Conservation (phyloP, 1,140 invertebrate species). For the Subanguina moxae region DNA sequence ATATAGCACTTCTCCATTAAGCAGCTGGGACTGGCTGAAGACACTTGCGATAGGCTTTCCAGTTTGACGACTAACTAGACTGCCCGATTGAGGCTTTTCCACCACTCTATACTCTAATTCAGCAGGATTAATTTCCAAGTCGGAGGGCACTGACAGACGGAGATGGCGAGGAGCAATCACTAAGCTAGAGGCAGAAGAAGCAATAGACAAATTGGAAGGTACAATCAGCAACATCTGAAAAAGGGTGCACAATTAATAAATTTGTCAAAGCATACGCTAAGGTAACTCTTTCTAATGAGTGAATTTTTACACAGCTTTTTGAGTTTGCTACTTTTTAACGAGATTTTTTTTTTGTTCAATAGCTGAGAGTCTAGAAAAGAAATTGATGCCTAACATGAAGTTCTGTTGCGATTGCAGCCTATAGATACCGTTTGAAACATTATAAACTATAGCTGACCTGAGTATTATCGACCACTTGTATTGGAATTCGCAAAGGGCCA, state of each 20-base stretch:
- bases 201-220: not conserved
- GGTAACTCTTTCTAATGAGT: no score
- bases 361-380: not conserved
- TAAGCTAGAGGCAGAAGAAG: not conserved
- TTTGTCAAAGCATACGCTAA: no score
- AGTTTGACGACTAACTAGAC: constrained; percentile 4
- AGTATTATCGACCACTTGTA: not conserved
- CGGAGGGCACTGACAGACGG: constrained; percentile 8
- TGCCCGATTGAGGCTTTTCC: constrained; percentile 10
- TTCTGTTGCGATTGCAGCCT: no score
- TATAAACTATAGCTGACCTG: not conserved
- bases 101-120: constrained; percentile 18
- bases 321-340: not conserved
- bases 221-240: constrained; percentile 11
- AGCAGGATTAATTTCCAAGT: constrained; percentile 2
- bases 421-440: no score
- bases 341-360: not conserved
- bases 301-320: no score
- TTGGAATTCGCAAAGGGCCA: not conserved
- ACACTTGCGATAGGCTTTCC: constrained; percentile 12
- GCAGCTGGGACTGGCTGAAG: constrained; percentile 17
- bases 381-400: no score
- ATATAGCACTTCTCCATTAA: constrained; percentile 5
- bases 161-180: constrained; percentile 1
- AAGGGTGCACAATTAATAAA: no score